Evolutionary conservation across 2,888 invertebrate species (phyloP).

Genomic region (Drosophila anomelani): DNA sequence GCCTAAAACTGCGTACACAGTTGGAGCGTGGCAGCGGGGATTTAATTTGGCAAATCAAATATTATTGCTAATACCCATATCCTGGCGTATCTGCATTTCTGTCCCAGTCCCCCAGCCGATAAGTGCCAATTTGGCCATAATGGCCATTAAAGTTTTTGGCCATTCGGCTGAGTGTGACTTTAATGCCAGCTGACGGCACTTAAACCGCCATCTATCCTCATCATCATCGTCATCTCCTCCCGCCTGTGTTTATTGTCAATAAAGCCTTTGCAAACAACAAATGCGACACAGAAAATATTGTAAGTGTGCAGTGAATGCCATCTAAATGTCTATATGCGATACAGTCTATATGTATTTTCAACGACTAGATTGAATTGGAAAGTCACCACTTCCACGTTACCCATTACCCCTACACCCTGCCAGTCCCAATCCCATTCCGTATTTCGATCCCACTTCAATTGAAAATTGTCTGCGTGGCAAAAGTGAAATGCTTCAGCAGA

Average conservation of each 20-base stretch:
- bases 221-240: slow-evolving; percentile 22
- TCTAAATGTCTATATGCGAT: slow-evolving; percentile 53
- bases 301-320: slow-evolving; percentile 49
- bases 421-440: slow-evolving; percentile 13
- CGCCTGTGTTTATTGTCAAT: slow-evolving; percentile 42
- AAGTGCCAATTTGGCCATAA: slow-evolving; percentile 57
- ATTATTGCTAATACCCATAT: slow-evolving; percentile 62
- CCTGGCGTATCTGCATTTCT: slow-evolving; percentile 36
- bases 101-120: slow-evolving; percentile 49
- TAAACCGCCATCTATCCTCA: slow-evolving; percentile 38
- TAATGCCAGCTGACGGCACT: slow-evolving; percentile 33
- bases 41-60: slow-evolving; percentile 68
- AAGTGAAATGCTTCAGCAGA: slow-evolving; percentile 58
- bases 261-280: slow-evolving; percentile 43
- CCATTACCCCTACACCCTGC: background rate
- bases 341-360: slow-evolving; percentile 44
- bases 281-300: slow-evolving; percentile 53
- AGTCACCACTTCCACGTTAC: slow-evolving; percentile 20
- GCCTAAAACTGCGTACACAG: slow-evolving; percentile 60
- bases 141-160: slow-evolving; percentile 41
- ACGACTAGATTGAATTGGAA: slow-evolving; percentile 57
- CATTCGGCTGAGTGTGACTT: slow-evolving; percentile 25
- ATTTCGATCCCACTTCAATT: slow-evolving; percentile 59
- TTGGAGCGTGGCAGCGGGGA: slow-evolving; percentile 4
- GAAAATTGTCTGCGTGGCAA: slow-evolving; percentile 68